Conservation (phyloP, 2,888 invertebrate species). For the Lochmaea crataegi region DNA sequence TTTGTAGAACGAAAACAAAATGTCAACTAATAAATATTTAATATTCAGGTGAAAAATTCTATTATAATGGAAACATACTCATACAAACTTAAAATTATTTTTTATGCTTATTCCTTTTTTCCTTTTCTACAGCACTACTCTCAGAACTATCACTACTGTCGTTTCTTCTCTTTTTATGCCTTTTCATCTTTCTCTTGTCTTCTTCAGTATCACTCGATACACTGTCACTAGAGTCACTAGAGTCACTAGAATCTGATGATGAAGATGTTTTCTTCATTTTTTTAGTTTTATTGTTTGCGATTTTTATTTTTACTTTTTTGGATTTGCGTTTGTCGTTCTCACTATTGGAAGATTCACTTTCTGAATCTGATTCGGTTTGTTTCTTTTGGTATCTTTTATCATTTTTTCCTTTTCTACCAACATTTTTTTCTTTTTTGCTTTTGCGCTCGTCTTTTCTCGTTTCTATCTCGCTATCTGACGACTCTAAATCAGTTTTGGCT, state of each 20-base stretch:
- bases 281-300: constrained; percentile 9
- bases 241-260: constrained; percentile 31
- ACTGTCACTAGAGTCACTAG: constrained; percentile 34
- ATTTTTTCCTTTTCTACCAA: constrained; percentile 6
- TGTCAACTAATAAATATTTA: background rate
- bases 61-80: background rate
- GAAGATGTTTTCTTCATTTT: constrained; percentile 24
- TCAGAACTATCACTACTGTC: constrained; percentile 43
- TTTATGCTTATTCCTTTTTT: constrained; percentile 20
- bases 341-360: constrained; percentile 6
- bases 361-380: background rate
- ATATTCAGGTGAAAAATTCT: background rate
- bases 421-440: background rate
- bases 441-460: background rate
- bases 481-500: background rate
- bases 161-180: constrained; percentile 44
- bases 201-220: constrained; percentile 51
- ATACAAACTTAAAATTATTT: background rate
- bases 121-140: constrained; percentile 26
- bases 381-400: background rate
- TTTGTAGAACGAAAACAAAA: too few relatives aligned
- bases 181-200: constrained; percentile 41
- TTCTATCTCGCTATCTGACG: constrained; percentile 13
- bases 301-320: constrained; percentile 2
- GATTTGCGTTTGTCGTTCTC: constrained; percentile 19